phyloP scores from a whole-genome alignment of 2,113 vertebrate species.

The Colaptes auratus region DNA sequence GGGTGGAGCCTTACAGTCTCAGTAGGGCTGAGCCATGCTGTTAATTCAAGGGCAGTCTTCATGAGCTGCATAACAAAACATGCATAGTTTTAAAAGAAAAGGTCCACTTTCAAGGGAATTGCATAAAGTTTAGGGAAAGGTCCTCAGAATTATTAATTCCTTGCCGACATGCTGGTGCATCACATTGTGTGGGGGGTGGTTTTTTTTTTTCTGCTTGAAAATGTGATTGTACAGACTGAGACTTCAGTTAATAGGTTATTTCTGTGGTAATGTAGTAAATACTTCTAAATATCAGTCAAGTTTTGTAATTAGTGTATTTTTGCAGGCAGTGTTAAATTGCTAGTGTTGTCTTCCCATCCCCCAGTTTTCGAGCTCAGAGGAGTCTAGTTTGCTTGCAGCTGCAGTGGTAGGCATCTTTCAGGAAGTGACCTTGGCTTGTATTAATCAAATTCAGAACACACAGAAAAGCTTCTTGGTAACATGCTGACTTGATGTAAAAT shows the following conservation, averaged over 20 bases:
- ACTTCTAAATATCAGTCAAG: not conserved
- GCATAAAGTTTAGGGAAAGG: not conserved
- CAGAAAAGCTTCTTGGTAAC: conserved; percentile 79
- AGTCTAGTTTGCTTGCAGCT: conserved; percentile 75
- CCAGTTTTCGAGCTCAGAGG: conserved; percentile 8
- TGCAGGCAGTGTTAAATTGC: conserved; percentile 52
- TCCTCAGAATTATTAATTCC: not conserved
- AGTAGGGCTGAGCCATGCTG: not conserved
- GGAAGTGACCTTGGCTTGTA: conserved; percentile 84
- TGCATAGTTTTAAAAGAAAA: not conserved
- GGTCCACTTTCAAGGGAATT: not conserved
- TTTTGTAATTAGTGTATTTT: not conserved
- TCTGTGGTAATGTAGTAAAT: not conserved
- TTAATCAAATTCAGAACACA: conserved; percentile 84
- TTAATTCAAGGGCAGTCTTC: conserved; percentile 32
- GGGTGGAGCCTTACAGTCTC: conserved; percentile 24
- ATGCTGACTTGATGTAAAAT: conserved; percentile 81
- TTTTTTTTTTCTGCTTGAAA: not conserved
- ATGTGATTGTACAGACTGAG: not conserved
- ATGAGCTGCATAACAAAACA: conserved; percentile 17
- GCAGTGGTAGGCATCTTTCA: conserved; percentile 79
- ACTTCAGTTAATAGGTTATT: not conserved
- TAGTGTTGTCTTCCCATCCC: conserved; percentile 49
- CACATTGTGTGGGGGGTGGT: not conserved
- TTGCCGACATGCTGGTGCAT: not conserved